Base-by-base conservation (phyloP, 2,888 invertebrate species). In the Eucera pruinosa region DNA sequence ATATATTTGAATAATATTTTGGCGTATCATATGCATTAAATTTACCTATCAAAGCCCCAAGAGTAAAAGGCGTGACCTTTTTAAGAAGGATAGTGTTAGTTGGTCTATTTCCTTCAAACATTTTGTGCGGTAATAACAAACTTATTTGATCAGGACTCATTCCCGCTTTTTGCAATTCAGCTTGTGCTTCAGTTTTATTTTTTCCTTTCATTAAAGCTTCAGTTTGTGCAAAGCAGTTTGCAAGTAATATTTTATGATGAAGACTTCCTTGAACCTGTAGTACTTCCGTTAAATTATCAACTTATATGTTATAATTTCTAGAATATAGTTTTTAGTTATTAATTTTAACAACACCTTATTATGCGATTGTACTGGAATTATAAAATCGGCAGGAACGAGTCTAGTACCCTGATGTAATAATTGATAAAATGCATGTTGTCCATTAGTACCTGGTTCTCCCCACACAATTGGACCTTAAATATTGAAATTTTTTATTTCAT, bases 401-500 rank as follows among this genome's bases (percentile, higher is more conserved):
- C 98, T 94, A 23, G 96, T 96, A 86, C 95, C 98, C 94, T 99
- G 99, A 93, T 99, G 99, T 82, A 99, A 97, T 54, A 99, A 95
- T 93, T 99, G 99, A 93, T 99, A 99, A 94, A 99, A 99, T 70
- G 99, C 99, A 93, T 99, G 99, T 90, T 99, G 99, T 0, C 99
- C 99, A 93, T 99, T 99, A 48, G 99, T 99, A 23, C 99, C 99
- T 0, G 99, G 99, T 93, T 99, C 99, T 65, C 99, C 99, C 98
- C 98, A 98, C 64, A 92, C 91, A 82, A 92, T 92, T 11, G 92
- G 92, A 36, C 92, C 91, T 91, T 58, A 33, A 82, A 69, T 64
- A 58, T 68, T 54, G 43, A 7, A 47, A 55, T 15, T 52, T 41
- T 58, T 50, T 11, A n/a, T 4, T 13, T 41, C 13, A 23, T 13